Base-by-base conservation (phyloP, 2,113 vertebrate genomes). In the Malurus elegans region DNA sequence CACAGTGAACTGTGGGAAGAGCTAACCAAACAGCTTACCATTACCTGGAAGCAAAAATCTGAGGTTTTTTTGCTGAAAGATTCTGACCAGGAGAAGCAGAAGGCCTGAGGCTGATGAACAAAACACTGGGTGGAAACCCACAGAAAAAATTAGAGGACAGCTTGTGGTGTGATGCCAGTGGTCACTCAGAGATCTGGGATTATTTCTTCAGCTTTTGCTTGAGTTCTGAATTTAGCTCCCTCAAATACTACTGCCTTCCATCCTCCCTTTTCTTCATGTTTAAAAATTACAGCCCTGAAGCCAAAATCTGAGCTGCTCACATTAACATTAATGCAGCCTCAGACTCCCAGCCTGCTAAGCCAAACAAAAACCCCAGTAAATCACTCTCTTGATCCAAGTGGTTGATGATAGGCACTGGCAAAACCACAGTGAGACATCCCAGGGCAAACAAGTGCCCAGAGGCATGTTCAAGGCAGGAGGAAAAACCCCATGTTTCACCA, bases 201-300 rank as follows among this genome's bases (percentile, higher is more conserved):
- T 91, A 36, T 67, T 90, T 69, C 25, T 88, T 10, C 51, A 82
- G 36, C 14, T 82, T 82, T 48, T 81, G 40, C n/a, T 54, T 56
- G 44, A 75, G 36, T 74, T 86, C n/a, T 66, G 56, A 81, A 70
- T 88, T 80, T 44, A 71, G 18, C 67, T 93, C 19, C 40, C 34
- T 36, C 62, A 80, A 26, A 61, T 38, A 47, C 38, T 32, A 29
- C 32, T 58, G 34, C 10, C 48, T 92, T 87, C 1, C 0, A 61
- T 69, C 15, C 5, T 47, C 38, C 38, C 14, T 71, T 24, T 87
- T 79, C 45, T 29, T 86, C 15, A 4, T 57, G 29, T 47, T 86
- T 92, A 86, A 88, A 90, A 92, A 88, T 94, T 26, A 44, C 82
- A 90, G 70, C 73, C 86, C 75, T 80, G 54, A 72, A 79, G 79